These are phyloP conservation scores for Acanthochromis polyacanthus DNA, from an alignment of 2,113 vertebrate genomes.

Conservation along the genomic window DNA sequence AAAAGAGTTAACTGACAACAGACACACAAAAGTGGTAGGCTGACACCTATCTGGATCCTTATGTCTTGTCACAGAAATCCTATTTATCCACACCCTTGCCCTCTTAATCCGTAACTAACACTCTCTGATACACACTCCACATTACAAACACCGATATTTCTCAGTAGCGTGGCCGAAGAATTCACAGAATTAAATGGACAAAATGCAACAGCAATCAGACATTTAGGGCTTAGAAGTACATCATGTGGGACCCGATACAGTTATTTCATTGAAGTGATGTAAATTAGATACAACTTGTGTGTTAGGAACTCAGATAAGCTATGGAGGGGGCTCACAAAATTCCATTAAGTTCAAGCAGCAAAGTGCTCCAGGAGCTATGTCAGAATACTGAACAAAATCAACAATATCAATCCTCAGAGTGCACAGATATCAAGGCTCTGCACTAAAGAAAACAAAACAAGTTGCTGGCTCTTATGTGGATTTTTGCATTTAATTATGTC, in stretches of 20 bases:
- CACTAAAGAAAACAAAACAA: constrained; percentile 30
- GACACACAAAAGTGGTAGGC: constrained; percentile 13
- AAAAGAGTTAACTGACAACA: background rate
- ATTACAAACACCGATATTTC: constrained; percentile 2
- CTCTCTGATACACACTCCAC: constrained; percentile 22
- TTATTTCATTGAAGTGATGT: too few relatives aligned
- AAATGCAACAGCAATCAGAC: background rate
- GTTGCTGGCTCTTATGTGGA: background rate
- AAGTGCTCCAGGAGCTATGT: background rate
- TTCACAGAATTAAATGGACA: background rate
- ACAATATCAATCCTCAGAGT: background rate
- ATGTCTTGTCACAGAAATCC: constrained; percentile 18
- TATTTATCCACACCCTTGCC: constrained; percentile 16
- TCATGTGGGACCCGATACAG: too few relatives aligned
- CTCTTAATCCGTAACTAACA: constrained; percentile 24
- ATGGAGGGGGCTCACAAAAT: background rate
- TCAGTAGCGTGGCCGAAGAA: background rate
- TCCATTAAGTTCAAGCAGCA: background rate
- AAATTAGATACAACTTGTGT: background rate
- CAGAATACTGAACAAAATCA: background rate
- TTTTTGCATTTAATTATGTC: constrained; percentile 47
- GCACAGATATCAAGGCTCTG: background rate
- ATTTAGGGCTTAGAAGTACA: too few relatives aligned
- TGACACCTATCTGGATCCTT: constrained; percentile 14
- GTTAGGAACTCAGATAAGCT: background rate